phyloP scores from a whole-genome alignment of 2,113 vertebrate genomes.

The Erythrocercus mccallii region DNA sequence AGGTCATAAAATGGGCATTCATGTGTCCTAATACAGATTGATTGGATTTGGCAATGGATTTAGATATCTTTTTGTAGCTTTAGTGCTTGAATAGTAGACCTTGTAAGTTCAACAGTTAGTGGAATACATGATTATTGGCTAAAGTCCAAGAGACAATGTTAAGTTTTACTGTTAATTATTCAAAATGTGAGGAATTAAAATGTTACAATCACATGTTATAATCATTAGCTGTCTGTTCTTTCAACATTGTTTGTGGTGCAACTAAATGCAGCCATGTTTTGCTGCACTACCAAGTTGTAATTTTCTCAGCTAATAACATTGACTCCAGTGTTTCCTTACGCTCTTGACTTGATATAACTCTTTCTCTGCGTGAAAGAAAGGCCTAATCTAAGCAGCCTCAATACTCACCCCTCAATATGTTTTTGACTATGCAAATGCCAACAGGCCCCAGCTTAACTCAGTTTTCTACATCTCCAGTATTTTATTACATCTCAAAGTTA shows the following conservation, averaged over 20 bases:
- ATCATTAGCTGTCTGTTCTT: background rate
- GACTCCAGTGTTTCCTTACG: background rate
- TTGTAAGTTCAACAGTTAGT: background rate
- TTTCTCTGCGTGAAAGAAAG: background rate
- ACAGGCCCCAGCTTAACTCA: background rate
- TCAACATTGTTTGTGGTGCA: background rate
- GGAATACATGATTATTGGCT: background rate
- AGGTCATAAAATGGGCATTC: background rate
- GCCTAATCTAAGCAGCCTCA: background rate
- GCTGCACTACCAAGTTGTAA: background rate
- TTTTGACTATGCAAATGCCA: background rate
- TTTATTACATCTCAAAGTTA: background rate
- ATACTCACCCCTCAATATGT: background rate
- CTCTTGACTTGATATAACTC: background rate
- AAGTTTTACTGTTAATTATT: background rate
- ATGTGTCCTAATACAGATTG: background rate
- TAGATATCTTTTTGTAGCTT: background rate
- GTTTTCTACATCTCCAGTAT: background rate
- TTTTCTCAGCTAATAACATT: background rate
- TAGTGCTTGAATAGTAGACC: background rate
- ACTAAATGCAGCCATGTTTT: background rate
- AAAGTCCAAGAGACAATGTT: background rate
- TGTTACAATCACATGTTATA: background rate
- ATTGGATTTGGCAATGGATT: too few species aligned
- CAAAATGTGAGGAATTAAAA: background rate